phyloP scores from a whole-genome alignment of 2,113 vertebrate species.

The Tragulus kanchil region DNA sequence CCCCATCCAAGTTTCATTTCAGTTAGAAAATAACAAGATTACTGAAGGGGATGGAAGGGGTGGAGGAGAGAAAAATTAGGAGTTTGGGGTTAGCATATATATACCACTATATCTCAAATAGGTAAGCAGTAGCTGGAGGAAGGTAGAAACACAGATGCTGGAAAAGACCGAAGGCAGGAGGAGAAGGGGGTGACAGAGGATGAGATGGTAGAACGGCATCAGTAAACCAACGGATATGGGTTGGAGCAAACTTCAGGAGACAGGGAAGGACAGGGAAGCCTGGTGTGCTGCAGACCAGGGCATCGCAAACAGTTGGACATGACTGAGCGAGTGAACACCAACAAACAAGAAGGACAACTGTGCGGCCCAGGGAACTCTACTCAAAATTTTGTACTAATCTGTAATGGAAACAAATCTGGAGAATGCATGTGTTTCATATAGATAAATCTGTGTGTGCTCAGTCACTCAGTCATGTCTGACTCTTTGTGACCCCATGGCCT shows the following conservation, averaged over 20 bases:
- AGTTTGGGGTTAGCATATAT: not conserved
- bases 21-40: not conserved
- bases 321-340: not conserved
- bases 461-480: not conserved
- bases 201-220: not conserved
- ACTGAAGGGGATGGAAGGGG: not conserved
- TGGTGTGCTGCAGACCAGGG: not conserved
- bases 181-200: not conserved
- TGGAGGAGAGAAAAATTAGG: not conserved
- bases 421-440: not conserved
- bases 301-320: not conserved
- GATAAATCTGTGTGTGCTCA: not conserved
- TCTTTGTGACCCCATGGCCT: not conserved
- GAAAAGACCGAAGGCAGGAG: not conserved
- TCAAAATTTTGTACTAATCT: not conserved
- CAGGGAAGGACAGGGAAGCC: not conserved
- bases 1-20: not conserved
- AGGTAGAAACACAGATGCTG: not conserved
- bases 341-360: not conserved
- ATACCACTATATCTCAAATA: not conserved
- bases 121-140: not conserved
- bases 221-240: not conserved
- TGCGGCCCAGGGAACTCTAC: not conserved
- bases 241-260: not conserved
- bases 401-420: not conserved